Evolutionary conservation across 2,888 invertebrate species (phyloP).

Genomic region (Trilocha varians): DNA sequence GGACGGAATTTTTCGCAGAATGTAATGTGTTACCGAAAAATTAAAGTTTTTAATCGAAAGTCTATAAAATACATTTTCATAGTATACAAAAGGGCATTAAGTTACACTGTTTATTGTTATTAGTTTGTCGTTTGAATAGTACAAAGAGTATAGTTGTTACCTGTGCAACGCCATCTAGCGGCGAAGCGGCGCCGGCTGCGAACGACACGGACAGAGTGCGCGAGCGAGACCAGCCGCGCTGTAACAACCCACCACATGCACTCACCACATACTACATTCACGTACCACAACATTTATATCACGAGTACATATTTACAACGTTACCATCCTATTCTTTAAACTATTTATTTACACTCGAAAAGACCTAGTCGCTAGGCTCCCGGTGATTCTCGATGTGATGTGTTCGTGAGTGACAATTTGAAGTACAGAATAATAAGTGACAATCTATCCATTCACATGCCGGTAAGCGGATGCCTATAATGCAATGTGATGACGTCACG

Average conservation of each 20-base stretch:
- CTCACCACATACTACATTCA: slow-evolving; percentile 44
- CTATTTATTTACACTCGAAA: too few species aligned
- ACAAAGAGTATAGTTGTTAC: slow-evolving; percentile 31
- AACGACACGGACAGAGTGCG: slow-evolving; percentile 92
- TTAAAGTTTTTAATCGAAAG: too few species aligned
- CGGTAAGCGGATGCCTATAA: background rate
- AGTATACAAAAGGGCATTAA: too few species aligned
- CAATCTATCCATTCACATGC: background rate
- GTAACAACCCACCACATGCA: slow-evolving; percentile 39
- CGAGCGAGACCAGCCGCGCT: slow-evolving; percentile 90
- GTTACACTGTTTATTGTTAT: too few species aligned
- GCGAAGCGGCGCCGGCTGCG: slow-evolving; percentile 83
- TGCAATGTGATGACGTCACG: background rate
- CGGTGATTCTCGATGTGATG: slow-evolving; percentile 20
- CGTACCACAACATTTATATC: slow-evolving; percentile 10
- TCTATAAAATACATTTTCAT: too few species aligned
- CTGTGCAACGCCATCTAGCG: slow-evolving; percentile 81
- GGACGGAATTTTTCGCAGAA: too few species aligned
- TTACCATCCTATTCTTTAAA: too few species aligned
- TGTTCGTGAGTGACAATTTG: slow-evolving; percentile 4
- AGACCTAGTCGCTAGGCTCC: too few species aligned
- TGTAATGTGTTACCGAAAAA: too few species aligned
- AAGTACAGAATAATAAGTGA: background rate
- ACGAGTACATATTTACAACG: background rate
- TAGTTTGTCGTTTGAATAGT: too few species aligned